Percentiles rank a stretch among this genome's conserved stretches.
These are phyloP conservation scores for Aphidius gifuensis DNA, from an alignment of 1,140 invertebrate genomes.

Conservation along the genomic window DNA sequence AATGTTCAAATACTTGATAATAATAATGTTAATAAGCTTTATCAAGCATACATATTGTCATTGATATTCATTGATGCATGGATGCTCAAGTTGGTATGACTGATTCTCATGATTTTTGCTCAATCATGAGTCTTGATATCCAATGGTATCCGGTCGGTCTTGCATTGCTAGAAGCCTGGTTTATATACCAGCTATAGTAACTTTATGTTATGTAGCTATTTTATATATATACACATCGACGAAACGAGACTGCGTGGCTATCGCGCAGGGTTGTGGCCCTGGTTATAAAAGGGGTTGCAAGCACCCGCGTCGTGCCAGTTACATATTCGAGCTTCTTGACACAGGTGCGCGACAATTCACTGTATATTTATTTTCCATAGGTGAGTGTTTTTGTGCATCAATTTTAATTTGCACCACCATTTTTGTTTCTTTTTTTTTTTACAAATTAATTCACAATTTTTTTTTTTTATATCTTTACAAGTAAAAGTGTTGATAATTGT, in stretches of 20 bases:
- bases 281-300: conserved; percentile 40
- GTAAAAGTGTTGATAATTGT: background rate
- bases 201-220: too few relatives aligned
- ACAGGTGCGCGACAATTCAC: conserved; percentile 19
- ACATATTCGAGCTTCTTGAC: conserved; percentile 27
- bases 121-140: too few relatives aligned
- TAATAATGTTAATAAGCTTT: too few relatives aligned
- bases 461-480: background rate
- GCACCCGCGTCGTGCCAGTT: conserved; percentile 34
- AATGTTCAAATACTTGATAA: too few relatives aligned
- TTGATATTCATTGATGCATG: too few relatives aligned
- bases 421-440: too few relatives aligned
- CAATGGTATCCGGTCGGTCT: too few relatives aligned
- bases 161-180: too few relatives aligned
- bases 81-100: too few relatives aligned
- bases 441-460: background rate
- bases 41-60: too few relatives aligned
- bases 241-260: conserved; percentile 32
- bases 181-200: too few relatives aligned
- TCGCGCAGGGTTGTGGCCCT: conserved; percentile 33
- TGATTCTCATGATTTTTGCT: too few relatives aligned
- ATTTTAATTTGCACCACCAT: background rate
- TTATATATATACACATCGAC: conserved; percentile 3
- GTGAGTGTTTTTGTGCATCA: conserved; percentile 6
- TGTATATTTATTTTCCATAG: background rate